Evolutionary conservation across 2,797 vertebrate genomes (phyloP).

Genomic region (Stomatorhinus walkeri): DNA sequence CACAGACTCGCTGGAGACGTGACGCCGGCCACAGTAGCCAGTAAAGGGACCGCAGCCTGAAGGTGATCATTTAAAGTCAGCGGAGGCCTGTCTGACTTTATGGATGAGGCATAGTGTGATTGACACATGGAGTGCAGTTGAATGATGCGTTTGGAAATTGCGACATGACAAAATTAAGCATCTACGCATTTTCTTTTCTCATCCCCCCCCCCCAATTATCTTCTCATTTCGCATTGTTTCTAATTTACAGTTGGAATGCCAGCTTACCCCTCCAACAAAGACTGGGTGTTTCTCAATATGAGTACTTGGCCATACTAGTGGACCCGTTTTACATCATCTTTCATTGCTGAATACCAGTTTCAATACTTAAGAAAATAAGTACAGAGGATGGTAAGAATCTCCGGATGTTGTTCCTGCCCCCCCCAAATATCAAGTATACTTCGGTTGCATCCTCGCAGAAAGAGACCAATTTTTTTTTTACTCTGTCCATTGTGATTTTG

Average conservation of each 20-base stretch:
- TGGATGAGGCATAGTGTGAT: neutral
- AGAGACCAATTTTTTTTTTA: neutral
- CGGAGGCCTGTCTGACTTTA: neutral
- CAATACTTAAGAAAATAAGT: neutral
- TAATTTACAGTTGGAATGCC: neutral
- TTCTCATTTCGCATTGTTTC: neutral
- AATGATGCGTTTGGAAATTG: neutral
- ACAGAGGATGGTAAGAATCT: neutral
- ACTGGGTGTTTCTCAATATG: neutral
- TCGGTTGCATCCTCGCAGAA: neutral
- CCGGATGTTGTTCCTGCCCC: neutral
- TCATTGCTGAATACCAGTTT: neutral
- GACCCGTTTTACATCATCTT: neutral
- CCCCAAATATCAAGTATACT: neutral
- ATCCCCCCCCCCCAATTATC: neutral
- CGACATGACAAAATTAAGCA: neutral
- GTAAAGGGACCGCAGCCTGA: neutral
- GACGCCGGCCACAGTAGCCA: neutral
- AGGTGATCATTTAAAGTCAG: neutral
- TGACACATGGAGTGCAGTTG: neutral
- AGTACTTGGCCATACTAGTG: neutral
- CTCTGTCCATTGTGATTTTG: neutral
- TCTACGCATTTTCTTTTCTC: neutral
- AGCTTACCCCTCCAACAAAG: neutral
- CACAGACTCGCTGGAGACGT: neutral